A percentile compares a stretch with the other conserved stretches of the same genome.
These are phyloP conservation scores for Apamea crenata DNA, from an alignment of 2,888 invertebrate species.

Conservation along the genomic window DNA sequence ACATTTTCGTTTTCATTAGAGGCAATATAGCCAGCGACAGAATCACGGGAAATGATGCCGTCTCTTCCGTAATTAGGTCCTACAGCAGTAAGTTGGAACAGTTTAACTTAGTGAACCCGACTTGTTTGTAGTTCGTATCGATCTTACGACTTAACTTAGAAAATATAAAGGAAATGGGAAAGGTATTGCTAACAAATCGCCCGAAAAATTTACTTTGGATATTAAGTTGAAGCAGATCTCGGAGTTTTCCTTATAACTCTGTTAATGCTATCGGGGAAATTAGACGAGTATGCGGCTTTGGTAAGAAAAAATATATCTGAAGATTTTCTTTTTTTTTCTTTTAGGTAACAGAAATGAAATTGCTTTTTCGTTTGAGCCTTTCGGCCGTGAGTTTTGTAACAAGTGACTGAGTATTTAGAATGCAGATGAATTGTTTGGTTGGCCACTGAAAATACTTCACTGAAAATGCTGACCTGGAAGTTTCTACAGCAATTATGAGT, in stretches of 20 bases:
- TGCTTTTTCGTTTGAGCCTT: slow-evolving; percentile 37
- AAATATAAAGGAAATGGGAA: slow-evolving; percentile 62
- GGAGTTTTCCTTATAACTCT: slow-evolving; percentile 51
- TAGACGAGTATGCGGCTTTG: slow-evolving; percentile 45
- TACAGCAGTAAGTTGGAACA: slow-evolving; percentile 41
- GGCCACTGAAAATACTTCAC: slow-evolving; percentile 22
- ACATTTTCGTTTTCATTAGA: slow-evolving; percentile 59
- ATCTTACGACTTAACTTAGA: slow-evolving; percentile 50
- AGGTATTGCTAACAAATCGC: slow-evolving; percentile 61
- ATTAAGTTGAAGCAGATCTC: slow-evolving; percentile 60
- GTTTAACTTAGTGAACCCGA: slow-evolving; percentile 56
- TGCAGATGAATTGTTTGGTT: slow-evolving; percentile 24
- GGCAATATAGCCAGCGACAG: slow-evolving; percentile 54
- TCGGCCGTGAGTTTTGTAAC: slow-evolving; percentile 30
- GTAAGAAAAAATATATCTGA: slow-evolving; percentile 37
- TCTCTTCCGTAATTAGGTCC: slow-evolving; percentile 51
- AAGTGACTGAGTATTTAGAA: slow-evolving; percentile 33
- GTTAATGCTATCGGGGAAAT: slow-evolving; percentile 51
- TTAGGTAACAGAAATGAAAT: slow-evolving; percentile 31
- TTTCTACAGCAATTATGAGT: slow-evolving; percentile 7
- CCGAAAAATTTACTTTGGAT: slow-evolving; percentile 68
- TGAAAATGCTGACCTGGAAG: background rate
- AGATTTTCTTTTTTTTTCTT: slow-evolving; percentile 22
- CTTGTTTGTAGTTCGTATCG: slow-evolving; percentile 61
- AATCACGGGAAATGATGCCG: slow-evolving; percentile 56